Conservation (phyloP, 2,888 invertebrate genomes). For the Euphydryas editha region DNA sequence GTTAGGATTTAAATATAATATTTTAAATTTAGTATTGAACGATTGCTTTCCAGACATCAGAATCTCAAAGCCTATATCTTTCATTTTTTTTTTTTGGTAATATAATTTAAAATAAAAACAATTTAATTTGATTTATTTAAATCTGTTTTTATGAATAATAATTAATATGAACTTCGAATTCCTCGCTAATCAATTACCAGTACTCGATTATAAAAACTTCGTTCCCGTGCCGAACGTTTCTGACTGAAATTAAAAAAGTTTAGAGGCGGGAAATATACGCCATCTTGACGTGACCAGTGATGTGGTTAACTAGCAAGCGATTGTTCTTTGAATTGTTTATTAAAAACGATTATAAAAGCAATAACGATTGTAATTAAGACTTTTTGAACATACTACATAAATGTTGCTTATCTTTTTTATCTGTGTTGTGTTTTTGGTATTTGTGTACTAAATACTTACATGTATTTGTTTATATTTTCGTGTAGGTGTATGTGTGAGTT, state of each 20-base stretch:
- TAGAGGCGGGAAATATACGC: constrained; percentile 38
- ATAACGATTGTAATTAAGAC: background rate
- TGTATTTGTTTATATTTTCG: too few species aligned
- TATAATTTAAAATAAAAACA: too few species aligned
- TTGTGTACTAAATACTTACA: too few species aligned
- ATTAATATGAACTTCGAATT: constrained; percentile 45
- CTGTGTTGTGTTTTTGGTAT: too few species aligned
- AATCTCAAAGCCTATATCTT: too few species aligned
- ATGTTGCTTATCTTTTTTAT: background rate
- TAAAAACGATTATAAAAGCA: background rate
- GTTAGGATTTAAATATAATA: too few species aligned
- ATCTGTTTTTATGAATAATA: background rate
- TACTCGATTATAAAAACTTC: constrained; percentile 65
- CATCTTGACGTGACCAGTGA: constrained; percentile 43
- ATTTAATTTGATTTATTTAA: background rate
- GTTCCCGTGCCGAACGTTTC: constrained; percentile 57
- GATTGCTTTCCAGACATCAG: too few species aligned
- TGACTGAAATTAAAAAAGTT: constrained; percentile 78
- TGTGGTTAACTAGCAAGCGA: constrained; percentile 38
- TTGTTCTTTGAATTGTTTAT: constrained; percentile 16
- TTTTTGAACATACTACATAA: background rate
- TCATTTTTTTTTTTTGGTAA: too few species aligned
- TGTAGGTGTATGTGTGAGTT: too few species aligned
- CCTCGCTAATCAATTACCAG: constrained; percentile 64
- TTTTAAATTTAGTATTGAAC: too few species aligned